Base-by-base conservation (phyloP, 2,888 invertebrate genomes). In the Portevinia maculata region DNA sequence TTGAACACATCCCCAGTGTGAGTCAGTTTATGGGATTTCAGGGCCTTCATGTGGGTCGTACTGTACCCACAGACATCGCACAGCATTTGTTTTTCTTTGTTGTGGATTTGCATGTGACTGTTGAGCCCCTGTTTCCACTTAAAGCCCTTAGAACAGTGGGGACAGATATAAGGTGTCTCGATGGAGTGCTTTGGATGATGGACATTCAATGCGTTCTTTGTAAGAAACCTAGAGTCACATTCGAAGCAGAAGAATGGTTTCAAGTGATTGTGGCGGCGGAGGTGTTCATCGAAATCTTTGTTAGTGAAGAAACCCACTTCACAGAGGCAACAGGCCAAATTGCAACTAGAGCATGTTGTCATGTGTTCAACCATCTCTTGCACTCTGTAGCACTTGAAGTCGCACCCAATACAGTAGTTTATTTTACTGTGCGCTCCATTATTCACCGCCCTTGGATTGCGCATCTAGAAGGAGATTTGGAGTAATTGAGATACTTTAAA, bases 121-220 rank as follows among this genome's bases (percentile, higher is more conserved):
- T 90, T 92, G 0, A 93, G 88, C 0, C 92, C 92, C 85, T 93
- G 92, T 60, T 93, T 93, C 93, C 93, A 93, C 84, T 93, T 93
- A 86, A 93, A 93, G 0, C 92, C 92, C 76, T 91, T 90, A 11
- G 89, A 88, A 85, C 93, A 93, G 32, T 91, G 90, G 1, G 89
- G 88, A 84, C 92, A 93, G 0, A 90, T 89, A 86, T 91, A 92
- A 0, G 93, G 93, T 15, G 92, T 92, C 70, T 91, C 91, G 1
- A 89, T 90, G 0, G 92, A 92, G 84, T 93, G 93, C 79, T 92
- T 92, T 1, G 93, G 93, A n/a, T 91, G 87, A 85, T 93, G 93
- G 7, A 91, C 87, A 32, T 89, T 88, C 1, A 92, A 85, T 19
- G 91, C 91, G 3, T 92, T 91, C 44, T 91, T 90, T 0, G 92